Evolutionary conservation across 2,888 invertebrate species (phyloP).

Genomic region (Synergus umbraculus): DNA sequence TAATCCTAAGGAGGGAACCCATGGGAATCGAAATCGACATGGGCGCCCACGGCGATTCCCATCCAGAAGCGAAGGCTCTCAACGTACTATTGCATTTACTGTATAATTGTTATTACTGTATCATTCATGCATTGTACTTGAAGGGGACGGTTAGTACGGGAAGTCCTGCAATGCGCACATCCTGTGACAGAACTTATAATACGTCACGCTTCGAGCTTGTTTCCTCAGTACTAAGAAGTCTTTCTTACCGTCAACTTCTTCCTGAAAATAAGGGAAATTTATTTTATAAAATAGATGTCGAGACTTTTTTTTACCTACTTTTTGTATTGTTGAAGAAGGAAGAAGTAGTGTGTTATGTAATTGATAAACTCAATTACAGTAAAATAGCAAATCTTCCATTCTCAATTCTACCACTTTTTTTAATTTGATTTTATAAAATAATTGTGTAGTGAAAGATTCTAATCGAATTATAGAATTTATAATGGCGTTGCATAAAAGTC

Average conservation of each 20-base stretch:
- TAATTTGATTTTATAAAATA: background rate
- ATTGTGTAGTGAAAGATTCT: too few relatives aligned
- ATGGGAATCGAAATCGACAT: constrained; percentile 39
- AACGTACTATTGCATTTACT: constrained; percentile 25
- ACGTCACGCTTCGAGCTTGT: constrained; percentile 58
- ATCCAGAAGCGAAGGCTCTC: constrained; percentile 24
- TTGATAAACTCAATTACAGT: background rate
- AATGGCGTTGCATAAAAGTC: background rate
- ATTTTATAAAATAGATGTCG: background rate
- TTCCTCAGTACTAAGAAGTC: constrained; percentile 31
- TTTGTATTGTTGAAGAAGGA: background rate
- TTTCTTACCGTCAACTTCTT: constrained; percentile 47
- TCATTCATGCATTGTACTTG: constrained; percentile 51
- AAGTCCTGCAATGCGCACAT: constrained; percentile 66
- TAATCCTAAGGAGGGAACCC: constrained; percentile 34
- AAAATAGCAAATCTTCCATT: background rate
- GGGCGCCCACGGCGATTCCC: constrained; percentile 34
- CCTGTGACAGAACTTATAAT: constrained; percentile 58
- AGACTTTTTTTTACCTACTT: background rate
- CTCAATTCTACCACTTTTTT: background rate
- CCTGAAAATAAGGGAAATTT: background rate
- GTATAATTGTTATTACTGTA: constrained; percentile 41
- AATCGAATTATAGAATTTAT: too few relatives aligned
- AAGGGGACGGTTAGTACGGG: constrained; percentile 62
- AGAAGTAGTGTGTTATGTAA: too few relatives aligned